These are phyloP conservation scores for Dione vanillae DNA, from an alignment of 2,888 invertebrate genomes.

Conservation along the genomic window DNA sequence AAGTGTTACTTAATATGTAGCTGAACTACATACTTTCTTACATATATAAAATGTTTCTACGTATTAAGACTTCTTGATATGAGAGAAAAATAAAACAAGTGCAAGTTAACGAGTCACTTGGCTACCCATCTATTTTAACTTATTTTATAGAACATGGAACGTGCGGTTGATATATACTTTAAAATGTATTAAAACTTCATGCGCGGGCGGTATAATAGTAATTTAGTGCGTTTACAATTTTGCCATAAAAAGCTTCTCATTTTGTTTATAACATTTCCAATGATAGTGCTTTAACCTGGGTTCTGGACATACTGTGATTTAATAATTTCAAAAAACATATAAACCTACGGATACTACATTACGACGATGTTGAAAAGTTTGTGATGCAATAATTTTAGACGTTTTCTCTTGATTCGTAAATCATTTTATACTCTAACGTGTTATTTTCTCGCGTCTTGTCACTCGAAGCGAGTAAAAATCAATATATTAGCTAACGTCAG, in stretches of 20 bases:
- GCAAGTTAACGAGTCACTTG: background rate
- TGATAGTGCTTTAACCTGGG: background rate
- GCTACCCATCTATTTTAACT: background rate
- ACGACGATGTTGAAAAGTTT: too few relatives aligned
- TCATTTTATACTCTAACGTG: too few relatives aligned
- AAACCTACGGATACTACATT: too few relatives aligned
- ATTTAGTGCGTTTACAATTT: constrained; percentile 9
- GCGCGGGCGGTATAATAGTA: background rate
- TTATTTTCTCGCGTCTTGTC: too few relatives aligned
- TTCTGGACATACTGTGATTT: background rate
- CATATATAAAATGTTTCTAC: background rate
- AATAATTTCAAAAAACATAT: background rate
- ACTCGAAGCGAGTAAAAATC: too few relatives aligned
- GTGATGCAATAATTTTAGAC: too few relatives aligned
- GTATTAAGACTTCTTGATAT: background rate
- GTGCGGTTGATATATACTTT: constrained; percentile 10
- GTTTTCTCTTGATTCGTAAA: too few relatives aligned
- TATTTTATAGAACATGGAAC: constrained; percentile 1
- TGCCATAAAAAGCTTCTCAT: constrained; percentile 5
- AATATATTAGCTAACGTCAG: background rate
- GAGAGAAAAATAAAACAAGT: constrained; percentile 8
- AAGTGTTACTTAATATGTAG: background rate
- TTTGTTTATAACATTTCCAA: background rate
- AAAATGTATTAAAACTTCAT: constrained; percentile 4
- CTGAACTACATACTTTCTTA: too few relatives aligned